A percentile compares a stretch with the other conserved stretches of the same genome.
Conservation (phyloP, 2,797 vertebrate genomes). For the Gorsachius magnificus region DNA sequence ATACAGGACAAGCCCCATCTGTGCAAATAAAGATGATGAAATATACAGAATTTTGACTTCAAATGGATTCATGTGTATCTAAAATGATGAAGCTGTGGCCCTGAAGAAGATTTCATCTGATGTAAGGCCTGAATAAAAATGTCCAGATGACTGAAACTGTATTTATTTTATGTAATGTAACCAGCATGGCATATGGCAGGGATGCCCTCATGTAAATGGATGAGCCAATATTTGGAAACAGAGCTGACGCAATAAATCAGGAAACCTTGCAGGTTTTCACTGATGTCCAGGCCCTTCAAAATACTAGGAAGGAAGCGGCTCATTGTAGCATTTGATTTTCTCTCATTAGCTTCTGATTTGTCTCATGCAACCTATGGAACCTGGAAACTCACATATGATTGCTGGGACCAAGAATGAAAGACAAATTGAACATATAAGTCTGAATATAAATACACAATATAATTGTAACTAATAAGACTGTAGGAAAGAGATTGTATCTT, state of each 20-base stretch:
- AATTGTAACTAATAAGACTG: not conserved
- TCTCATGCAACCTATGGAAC: not conserved
- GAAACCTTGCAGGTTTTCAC: not conserved
- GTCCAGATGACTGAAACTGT: not conserved
- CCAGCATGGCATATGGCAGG: not conserved
- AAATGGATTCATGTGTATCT: not conserved
- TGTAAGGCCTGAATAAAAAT: not conserved
- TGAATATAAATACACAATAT: not conserved
- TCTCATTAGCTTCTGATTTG: not conserved
- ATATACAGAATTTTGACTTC: not conserved
- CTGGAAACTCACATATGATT: not conserved
- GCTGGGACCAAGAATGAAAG: not conserved
- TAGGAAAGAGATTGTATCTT: not conserved
- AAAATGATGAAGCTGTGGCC: not conserved
- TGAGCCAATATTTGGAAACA: not conserved
- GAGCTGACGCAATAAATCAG: not conserved
- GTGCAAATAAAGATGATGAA: not conserved
- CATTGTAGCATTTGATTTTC: not conserved
- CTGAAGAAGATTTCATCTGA: not conserved
- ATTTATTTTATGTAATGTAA: not conserved
- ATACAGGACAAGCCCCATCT: not conserved
- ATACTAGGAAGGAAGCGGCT: not conserved
- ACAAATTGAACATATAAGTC: not conserved
- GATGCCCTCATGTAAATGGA: not conserved
- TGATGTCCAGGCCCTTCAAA: not conserved